Percentiles rank a stretch among this genome's conserved stretches.
Evolutionary conservation across 2,888 invertebrate genomes (phyloP).

Genomic region (Ctena decussata): DNA sequence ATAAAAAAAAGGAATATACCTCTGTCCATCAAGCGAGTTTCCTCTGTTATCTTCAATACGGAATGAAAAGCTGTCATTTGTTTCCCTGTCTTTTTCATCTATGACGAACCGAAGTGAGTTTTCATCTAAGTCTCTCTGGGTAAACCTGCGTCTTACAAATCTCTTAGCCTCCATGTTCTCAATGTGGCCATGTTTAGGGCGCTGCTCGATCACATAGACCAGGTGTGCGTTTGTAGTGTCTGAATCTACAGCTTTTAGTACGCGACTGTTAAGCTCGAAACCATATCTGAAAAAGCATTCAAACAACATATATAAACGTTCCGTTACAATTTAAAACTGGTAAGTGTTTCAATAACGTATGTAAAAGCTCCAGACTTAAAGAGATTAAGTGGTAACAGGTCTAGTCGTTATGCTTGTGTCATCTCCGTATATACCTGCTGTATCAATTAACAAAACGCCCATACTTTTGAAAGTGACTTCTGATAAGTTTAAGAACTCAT

Average conservation of each 20-base stretch:
- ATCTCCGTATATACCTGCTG: too few relatives aligned
- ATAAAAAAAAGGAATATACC: too few relatives aligned
- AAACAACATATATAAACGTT: too few relatives aligned
- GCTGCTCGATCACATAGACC: constrained; percentile 80
- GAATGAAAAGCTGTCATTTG: constrained; percentile 84
- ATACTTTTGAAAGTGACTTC: too few relatives aligned
- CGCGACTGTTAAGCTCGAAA: constrained; percentile 78
- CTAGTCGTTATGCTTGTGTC: too few relatives aligned
- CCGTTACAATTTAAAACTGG: too few relatives aligned
- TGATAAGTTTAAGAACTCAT: too few relatives aligned
- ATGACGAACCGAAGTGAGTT: constrained; percentile 81
- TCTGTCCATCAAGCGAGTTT: constrained; percentile 81
- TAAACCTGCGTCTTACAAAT: constrained; percentile 82
- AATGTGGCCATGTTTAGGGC: constrained; percentile 83
- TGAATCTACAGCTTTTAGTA: constrained; percentile 82
- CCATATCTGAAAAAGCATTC: constrained; percentile 71
- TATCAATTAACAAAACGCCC: too few relatives aligned
- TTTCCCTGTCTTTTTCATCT: constrained; percentile 73
- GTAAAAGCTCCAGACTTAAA: too few relatives aligned
- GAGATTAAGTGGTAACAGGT: too few relatives aligned
- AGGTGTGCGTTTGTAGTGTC: constrained; percentile 78
- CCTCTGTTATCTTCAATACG: constrained; percentile 81
- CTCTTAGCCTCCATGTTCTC: constrained; percentile 83
- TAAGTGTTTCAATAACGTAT: too few relatives aligned
- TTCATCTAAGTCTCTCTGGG: constrained; percentile 85